phyloP scores from a whole-genome alignment of 2,888 invertebrate genomes.

The Dasypolia templi region DNA sequence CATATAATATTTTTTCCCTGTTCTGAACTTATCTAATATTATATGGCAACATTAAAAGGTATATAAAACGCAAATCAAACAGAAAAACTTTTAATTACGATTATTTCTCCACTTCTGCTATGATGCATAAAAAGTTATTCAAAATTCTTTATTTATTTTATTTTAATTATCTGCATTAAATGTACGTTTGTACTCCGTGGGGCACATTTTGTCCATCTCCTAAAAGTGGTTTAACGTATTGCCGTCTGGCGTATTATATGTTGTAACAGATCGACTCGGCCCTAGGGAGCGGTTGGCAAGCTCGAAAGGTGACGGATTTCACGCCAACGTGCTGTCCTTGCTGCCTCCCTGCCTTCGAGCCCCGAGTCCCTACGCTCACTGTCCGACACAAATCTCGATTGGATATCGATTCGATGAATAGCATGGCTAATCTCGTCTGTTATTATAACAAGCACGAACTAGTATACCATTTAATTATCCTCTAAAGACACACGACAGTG shows the following conservation, averaged over 20 bases:
- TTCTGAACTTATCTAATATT: too few species aligned
- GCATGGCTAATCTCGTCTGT: constrained; percentile 52
- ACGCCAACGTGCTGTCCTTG: constrained; percentile 48
- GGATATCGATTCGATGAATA: constrained; percentile 64
- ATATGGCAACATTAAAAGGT: too few species aligned
- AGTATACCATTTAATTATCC: constrained; percentile 28
- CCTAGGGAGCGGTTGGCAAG: constrained; percentile 65
- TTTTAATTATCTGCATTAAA: too few species aligned
- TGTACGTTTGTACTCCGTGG: too few species aligned
- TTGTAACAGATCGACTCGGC: constrained; percentile 69
- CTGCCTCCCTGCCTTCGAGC: constrained; percentile 40
- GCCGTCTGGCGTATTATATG: constrained; percentile 69
- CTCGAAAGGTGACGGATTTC: constrained; percentile 61
- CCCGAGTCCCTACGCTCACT: constrained; percentile 16
- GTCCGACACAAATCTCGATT: constrained; percentile 59
- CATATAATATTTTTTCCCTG: too few species aligned
- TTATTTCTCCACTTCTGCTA: too few species aligned
- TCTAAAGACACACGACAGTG: constrained; percentile 29
- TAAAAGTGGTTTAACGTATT: constrained; percentile 70
- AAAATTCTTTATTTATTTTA: too few species aligned
- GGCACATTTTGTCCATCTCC: too few species aligned
- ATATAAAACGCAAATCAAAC: too few species aligned
- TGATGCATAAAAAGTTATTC: too few species aligned
- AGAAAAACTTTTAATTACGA: too few species aligned
- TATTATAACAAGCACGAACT: constrained; percentile 56